These are phyloP conservation scores for Apis florea DNA, from an alignment of 1,140 invertebrate genomes.

Conservation along the genomic window DNA sequence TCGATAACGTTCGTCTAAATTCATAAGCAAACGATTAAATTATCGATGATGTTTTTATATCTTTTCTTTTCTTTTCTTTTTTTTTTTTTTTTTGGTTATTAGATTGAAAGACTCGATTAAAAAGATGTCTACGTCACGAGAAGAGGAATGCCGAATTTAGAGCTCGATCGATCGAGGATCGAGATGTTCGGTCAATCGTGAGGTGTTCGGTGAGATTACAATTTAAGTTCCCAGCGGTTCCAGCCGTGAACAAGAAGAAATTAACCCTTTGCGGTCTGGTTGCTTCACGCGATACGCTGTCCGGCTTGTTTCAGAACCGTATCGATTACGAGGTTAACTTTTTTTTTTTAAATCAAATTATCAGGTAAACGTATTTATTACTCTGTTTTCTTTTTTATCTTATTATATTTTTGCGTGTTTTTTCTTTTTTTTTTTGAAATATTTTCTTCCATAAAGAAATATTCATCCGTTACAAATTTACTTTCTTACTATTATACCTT, in stretches of 20 bases:
- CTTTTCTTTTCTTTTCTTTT: not conserved
- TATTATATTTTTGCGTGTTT: not conserved
- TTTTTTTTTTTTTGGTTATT: not conserved
- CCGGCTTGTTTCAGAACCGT: not conserved
- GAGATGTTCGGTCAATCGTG: conserved; percentile 1
- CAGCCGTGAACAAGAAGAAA: conserved; percentile 19
- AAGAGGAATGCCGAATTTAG: not conserved
- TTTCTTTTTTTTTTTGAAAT: not conserved
- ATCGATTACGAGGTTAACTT: not conserved
- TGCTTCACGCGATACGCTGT: not conserved
- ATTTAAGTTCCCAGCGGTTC: conserved; percentile 33
- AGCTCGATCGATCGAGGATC: conserved; percentile 2
- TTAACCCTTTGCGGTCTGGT: conserved; percentile 21
- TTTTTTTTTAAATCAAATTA: not conserved
- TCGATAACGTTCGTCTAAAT: too few relatives aligned
- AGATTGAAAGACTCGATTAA: not conserved
- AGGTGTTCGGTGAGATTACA: conserved; percentile 26
- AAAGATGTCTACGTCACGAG: not conserved
- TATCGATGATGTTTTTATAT: not conserved
- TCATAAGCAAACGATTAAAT: not conserved
- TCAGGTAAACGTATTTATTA: not conserved
- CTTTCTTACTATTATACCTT: too few relatives aligned
- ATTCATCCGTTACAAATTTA: too few relatives aligned
- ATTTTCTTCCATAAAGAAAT: not conserved
- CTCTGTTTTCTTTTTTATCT: too few relatives aligned